Conservation (phyloP, 2,797 vertebrate species). For the Sarcophilus harrisii region DNA sequence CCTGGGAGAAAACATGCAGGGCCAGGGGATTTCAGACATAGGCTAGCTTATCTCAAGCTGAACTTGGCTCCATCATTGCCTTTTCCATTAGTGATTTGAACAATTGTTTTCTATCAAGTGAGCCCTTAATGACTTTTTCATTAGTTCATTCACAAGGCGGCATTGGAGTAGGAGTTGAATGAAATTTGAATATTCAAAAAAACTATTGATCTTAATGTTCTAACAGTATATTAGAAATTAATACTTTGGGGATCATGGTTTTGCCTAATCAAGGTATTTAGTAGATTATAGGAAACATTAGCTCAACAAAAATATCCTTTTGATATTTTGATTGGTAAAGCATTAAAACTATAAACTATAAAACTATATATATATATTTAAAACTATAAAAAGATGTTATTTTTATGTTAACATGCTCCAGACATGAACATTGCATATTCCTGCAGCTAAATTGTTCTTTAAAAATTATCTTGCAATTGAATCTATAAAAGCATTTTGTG, state of each 20-base stretch:
- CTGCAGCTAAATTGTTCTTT: neutral
- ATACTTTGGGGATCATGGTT: neutral
- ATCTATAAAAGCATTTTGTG: neutral
- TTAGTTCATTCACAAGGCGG: neutral
- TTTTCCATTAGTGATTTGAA: neutral
- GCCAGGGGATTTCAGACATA: neutral
- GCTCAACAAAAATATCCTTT: neutral
- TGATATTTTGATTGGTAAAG: neutral
- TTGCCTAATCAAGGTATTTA: neutral
- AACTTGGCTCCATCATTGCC: neutral
- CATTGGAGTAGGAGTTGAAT: neutral
- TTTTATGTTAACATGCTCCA: neutral
- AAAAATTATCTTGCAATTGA: neutral
- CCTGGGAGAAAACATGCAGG: neutral
- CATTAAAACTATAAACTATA: neutral
- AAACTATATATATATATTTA: too few species aligned
- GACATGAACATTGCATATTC: neutral
- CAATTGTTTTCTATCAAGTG: neutral
- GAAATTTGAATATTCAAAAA: neutral
- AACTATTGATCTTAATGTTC: neutral
- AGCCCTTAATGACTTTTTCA: neutral
- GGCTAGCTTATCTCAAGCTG: neutral
- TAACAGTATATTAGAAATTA: neutral
- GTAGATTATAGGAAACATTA: neutral
- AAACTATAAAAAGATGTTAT: neutral